phyloP scores from a whole-genome alignment of 2,113 vertebrate genomes.

The Marmota flaviventris region DNA sequence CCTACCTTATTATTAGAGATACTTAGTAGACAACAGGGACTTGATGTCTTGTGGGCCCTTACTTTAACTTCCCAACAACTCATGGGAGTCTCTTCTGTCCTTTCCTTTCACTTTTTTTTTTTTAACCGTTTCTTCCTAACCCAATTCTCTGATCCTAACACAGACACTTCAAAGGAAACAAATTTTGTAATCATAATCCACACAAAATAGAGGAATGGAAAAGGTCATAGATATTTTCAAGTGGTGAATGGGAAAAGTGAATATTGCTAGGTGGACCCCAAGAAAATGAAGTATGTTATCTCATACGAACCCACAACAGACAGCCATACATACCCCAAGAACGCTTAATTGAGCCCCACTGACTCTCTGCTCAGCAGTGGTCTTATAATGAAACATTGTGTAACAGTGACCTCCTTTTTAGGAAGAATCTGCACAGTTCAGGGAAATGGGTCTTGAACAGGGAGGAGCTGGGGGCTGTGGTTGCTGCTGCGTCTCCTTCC shows the following conservation, averaged over 20 bases:
- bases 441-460: constrained; percentile 64
- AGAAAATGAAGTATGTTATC: constrained; percentile 79
- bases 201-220: neutral
- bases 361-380: constrained; percentile 75
- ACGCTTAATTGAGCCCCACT: constrained; percentile 82
- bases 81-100: neutral
- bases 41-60: neutral
- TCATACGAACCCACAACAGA: constrained; percentile 72
- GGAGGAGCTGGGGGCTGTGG: constrained; percentile 60
- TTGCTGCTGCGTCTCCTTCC: neutral
- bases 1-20: constrained; percentile 44
- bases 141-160: neutral
- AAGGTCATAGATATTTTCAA: constrained; percentile 60
- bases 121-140: neutral
- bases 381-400: constrained; percentile 83
- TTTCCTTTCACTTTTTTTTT: neutral
- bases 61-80: neutral
- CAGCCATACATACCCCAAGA: constrained; percentile 78
- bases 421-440: constrained; percentile 72
- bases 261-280: constrained; percentile 71
- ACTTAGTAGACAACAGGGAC: neutral
- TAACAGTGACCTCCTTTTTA: constrained; percentile 76
- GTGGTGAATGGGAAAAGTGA: constrained; percentile 36
- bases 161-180: neutral
- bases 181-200: neutral